Percentiles rank a stretch among this genome's conserved stretches.
These are phyloP conservation scores for Zaprionus vittiger DNA, from an alignment of 1,140 invertebrate species.

Conservation along the genomic window DNA sequence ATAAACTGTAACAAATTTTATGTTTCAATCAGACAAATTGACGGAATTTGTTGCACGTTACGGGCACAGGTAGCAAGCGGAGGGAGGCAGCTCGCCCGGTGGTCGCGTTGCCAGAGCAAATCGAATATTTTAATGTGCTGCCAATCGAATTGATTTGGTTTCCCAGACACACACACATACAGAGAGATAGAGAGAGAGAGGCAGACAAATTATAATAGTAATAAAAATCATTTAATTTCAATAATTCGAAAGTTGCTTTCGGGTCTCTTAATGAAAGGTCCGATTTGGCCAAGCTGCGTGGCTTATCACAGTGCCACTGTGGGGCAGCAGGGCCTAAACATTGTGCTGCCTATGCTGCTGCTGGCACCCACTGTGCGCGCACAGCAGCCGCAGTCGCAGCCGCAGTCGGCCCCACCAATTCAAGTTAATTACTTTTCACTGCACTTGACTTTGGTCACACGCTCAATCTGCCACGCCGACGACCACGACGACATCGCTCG, in stretches of 20 bases:
- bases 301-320: conserved; percentile 32
- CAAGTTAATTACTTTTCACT: conserved; percentile 82
- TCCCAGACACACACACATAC: conserved; percentile 40
- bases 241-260: conserved; percentile 76
- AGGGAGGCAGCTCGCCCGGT: conserved; percentile 51
- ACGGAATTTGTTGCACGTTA: conserved; percentile 29
- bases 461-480: conserved; percentile 62
- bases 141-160: conserved; percentile 74
- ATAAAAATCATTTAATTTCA: conserved; percentile 78
- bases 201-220: conserved; percentile 55
- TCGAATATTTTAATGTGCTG: conserved; percentile 81
- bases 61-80: conserved; percentile 3
- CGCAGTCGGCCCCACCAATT: conserved; percentile 58
- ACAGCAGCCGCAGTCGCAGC: conserved; percentile 33
- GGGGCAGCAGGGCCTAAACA: not conserved
- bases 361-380: conserved; percentile 66
- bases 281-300: conserved; percentile 39
- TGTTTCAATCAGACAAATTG: conserved; percentile 60
- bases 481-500: conserved; percentile 31
- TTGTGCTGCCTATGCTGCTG: not conserved
- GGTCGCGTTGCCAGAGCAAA: conserved; percentile 59
- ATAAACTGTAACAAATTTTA: conserved; percentile 60
- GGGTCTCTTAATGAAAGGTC: conserved; percentile 52
- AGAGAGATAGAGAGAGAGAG: not conserved
- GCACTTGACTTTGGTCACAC: conserved; percentile 83